Conservation (phyloP, 2,797 vertebrate species). For the Borostomias antarcticus region DNA sequence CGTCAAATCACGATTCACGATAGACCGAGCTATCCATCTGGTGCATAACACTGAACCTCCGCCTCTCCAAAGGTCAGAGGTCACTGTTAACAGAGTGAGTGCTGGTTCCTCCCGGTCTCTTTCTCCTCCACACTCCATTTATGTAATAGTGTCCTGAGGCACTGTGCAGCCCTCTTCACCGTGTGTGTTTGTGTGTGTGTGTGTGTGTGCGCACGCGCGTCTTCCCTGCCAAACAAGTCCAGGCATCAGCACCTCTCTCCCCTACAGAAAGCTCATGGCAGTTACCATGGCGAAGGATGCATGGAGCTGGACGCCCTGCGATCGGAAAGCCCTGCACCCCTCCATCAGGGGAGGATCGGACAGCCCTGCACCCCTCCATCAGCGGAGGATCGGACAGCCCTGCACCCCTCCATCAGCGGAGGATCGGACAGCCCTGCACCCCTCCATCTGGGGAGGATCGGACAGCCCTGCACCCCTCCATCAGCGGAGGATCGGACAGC, state of each 20-base stretch:
- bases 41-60: too few species aligned
- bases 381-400: not conserved
- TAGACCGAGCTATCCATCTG: too few species aligned
- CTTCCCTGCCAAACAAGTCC: not conserved
- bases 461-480: too few species aligned
- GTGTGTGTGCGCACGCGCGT: not conserved
- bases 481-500: too few species aligned
- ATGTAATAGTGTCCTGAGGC: not conserved
- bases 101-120: slow-evolving; percentile 18
- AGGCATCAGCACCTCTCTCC: not conserved
- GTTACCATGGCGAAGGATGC: not conserved
- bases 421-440: too few species aligned
- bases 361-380: not conserved
- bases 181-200: not conserved
- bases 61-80: not conserved
- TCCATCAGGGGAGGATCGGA: not conserved
- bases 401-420: slow-evolving; percentile 10
- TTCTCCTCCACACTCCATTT: slow-evolving; percentile 16
- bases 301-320: not conserved
- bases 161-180: not conserved
- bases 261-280: not conserved
- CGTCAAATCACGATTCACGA: too few species aligned
- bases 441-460: too few species aligned
- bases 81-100: not conserved
- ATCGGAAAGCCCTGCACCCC: not conserved